Percentiles rank a stretch among this genome's conserved stretches.
These are phyloP conservation scores for Ptychadena robeensis DNA, from an alignment of 2,797 vertebrate species.

Conservation along the genomic window DNA sequence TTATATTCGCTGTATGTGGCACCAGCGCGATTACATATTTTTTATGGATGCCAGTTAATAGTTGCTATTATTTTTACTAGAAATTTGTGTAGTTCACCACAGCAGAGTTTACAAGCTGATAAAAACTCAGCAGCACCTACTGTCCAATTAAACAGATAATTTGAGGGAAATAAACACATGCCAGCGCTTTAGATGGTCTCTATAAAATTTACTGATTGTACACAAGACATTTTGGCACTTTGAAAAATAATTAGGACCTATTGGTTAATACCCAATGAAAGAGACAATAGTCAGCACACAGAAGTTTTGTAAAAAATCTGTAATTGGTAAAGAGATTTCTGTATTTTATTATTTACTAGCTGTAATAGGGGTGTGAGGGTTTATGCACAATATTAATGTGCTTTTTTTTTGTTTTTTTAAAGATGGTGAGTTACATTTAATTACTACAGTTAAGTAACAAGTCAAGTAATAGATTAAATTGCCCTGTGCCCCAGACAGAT, in stretches of 20 bases:
- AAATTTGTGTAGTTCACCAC: constrained; percentile 1
- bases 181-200: neutral
- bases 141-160: constrained; percentile 55
- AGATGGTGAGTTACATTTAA: neutral
- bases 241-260: neutral
- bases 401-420: too few species aligned
- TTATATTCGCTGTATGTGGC: neutral
- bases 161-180: constrained; percentile 16
- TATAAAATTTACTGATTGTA: neutral
- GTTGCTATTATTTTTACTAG: constrained; percentile 32
- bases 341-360: neutral
- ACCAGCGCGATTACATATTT: neutral
- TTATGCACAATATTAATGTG: too few species aligned
- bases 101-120: constrained; percentile 5
- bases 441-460: neutral
- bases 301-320: neutral
- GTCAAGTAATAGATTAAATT: neutral
- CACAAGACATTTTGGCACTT: neutral
- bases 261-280: neutral
- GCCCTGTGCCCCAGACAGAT: too few species aligned
- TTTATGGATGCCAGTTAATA: constrained; percentile 21
- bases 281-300: neutral
- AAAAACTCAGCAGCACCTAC: constrained; percentile 5
- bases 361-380: neutral
- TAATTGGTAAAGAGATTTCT: neutral